Percentiles rank a stretch among this genome's conserved stretches.
These are phyloP conservation scores for Characodon lateralis DNA, from an alignment of 2,797 vertebrate species.

Conservation along the genomic window DNA sequence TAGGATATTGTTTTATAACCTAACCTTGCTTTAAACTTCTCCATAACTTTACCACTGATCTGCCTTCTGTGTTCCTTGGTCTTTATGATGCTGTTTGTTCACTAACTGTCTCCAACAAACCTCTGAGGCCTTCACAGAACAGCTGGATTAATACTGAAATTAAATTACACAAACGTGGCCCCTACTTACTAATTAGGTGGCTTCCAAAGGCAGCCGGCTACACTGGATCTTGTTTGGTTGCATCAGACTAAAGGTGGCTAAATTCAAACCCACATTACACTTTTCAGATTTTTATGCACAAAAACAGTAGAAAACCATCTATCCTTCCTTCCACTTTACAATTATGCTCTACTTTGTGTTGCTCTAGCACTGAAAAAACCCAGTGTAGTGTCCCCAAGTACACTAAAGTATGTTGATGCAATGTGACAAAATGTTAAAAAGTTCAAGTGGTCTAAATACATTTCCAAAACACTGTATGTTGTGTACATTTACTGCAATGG, in stretches of 20 bases:
- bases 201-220: not conserved
- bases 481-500: constrained; percentile 43
- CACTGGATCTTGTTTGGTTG: not conserved
- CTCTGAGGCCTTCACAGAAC: too few species aligned
- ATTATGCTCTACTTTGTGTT: not conserved
- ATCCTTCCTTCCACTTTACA: not conserved
- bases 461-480: constrained; percentile 35
- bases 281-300: not conserved
- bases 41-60: too few species aligned
- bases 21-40: too few species aligned
- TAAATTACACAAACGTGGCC: too few species aligned
- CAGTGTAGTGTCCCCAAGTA: not conserved
- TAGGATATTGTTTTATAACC: too few species aligned
- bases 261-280: not conserved
- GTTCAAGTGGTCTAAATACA: not conserved
- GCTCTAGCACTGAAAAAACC: not conserved
- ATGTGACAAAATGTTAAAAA: not conserved
- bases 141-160: too few species aligned
- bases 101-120: too few species aligned
- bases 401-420: too few species aligned
- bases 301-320: not conserved
- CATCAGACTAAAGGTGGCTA: not conserved
- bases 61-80: too few species aligned
- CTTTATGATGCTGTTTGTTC: too few species aligned
- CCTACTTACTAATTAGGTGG: too few species aligned